Conservation (phyloP, 2,888 invertebrate genomes). For the Ophonus ardosiacus region DNA sequence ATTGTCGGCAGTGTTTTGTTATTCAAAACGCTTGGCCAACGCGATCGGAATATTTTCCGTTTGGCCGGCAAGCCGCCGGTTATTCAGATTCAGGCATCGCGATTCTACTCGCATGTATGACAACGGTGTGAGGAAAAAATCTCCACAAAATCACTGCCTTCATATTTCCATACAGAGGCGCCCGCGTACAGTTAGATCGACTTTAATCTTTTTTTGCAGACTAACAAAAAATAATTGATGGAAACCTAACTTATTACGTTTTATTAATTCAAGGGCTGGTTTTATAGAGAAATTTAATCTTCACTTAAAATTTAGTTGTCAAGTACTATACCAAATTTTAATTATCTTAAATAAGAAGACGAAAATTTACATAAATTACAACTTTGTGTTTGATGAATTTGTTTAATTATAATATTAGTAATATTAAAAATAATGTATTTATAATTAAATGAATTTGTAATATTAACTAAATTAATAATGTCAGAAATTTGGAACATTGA, state of each 20-base stretch:
- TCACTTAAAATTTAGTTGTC: too few species aligned
- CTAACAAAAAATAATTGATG: neutral
- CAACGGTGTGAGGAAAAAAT: slow-evolving; percentile 64
- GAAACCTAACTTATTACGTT: neutral
- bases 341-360: too few species aligned
- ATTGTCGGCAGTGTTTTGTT: slow-evolving; percentile 71
- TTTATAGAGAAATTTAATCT: too few species aligned
- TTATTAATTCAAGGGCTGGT: too few species aligned
- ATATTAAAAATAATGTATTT: too few species aligned
- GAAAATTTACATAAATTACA: too few species aligned
- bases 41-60: slow-evolving; percentile 70
- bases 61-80: slow-evolving; percentile 48
- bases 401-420: too few species aligned
- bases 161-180: slow-evolving; percentile 52
- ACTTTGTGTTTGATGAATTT: too few species aligned
- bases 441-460: too few species aligned
- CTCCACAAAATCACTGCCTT: slow-evolving; percentile 60
- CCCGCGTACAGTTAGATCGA: neutral
- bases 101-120: slow-evolving; percentile 59
- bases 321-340: too few species aligned
- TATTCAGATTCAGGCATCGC: slow-evolving; percentile 55
- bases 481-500: too few species aligned
- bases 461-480: too few species aligned
- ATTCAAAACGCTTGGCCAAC: slow-evolving; percentile 69
- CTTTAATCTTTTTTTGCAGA: neutral